phyloP scores from a whole-genome alignment of 2,113 vertebrate species.

The Cochlearius cochlearius region DNA sequence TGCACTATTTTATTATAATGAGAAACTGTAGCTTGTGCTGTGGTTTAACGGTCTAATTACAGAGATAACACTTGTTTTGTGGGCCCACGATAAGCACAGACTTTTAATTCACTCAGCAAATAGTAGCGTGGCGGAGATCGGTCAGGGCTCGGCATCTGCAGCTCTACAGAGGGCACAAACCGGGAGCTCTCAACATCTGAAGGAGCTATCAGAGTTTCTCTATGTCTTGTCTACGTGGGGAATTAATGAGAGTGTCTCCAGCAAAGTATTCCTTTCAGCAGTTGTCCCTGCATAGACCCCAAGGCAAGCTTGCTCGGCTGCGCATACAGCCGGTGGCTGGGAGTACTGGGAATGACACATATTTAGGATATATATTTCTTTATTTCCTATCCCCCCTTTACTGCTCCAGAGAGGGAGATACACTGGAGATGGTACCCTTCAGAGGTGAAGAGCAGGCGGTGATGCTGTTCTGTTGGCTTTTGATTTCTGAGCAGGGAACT shows the following conservation, averaged over 20 bases:
- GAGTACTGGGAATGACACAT: neutral
- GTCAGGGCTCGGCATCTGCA: neutral
- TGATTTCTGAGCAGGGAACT: neutral
- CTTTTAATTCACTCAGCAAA: conserved; percentile 1
- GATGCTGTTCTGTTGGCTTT: neutral
- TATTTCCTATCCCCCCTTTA: neutral
- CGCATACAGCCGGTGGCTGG: neutral
- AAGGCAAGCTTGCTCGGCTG: neutral
- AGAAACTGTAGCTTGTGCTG: neutral
- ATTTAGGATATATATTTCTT: neutral
- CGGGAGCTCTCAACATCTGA: neutral
- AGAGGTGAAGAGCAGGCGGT: neutral
- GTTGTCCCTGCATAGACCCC: neutral
- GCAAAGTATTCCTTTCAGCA: neutral
- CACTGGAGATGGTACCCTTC: too few relatives aligned
- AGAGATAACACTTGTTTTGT: conserved; percentile 35
- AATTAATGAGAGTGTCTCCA: neutral
- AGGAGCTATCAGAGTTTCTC: neutral
- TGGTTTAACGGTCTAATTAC: conserved; percentile 27
- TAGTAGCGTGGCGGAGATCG: neutral
- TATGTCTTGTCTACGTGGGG: neutral
- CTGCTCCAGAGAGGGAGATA: neutral
- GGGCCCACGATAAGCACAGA: neutral
- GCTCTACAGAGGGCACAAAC: neutral
- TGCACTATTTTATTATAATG: conserved; percentile 1